phyloP scores from a whole-genome alignment of 1,140 invertebrate species.

The Branchinecta lindahli region DNA sequence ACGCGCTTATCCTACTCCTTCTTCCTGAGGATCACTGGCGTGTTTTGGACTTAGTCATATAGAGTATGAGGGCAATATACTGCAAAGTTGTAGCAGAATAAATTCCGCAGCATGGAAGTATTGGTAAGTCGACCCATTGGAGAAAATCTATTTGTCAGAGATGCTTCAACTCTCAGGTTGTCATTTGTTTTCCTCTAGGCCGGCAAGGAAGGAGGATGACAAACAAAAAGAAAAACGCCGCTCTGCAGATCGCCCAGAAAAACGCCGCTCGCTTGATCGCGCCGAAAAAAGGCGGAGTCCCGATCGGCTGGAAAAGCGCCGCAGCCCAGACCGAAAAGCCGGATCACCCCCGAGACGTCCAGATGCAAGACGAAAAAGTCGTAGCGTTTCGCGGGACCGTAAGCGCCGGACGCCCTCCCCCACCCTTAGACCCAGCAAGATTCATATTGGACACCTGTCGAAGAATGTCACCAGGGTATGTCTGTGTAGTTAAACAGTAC shows the following conservation, averaged over 20 bases:
- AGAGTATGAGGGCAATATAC: too few relatives aligned
- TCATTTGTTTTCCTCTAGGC: neutral
- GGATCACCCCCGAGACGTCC: neutral
- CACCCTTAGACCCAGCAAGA: conserved; percentile 69
- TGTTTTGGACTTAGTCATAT: too few relatives aligned
- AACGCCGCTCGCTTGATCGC: neutral
- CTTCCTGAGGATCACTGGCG: too few relatives aligned
- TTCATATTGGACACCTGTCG: conserved; percentile 80
- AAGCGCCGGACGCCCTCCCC: conserved; percentile 60
- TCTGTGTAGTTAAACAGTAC: neutral
- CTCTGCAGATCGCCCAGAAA: neutral
- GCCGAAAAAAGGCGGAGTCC: neutral
- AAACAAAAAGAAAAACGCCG: neutral
- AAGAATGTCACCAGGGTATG: conserved; percentile 61
- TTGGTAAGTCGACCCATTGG: too few relatives aligned
- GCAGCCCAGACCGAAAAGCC: neutral
- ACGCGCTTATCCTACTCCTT: too few relatives aligned
- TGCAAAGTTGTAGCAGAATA: too few relatives aligned
- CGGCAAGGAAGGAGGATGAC: neutral
- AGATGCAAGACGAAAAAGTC: conserved; percentile 29
- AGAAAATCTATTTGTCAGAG: too few relatives aligned
- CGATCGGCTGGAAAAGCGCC: neutral
- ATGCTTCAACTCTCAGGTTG: too few relatives aligned
- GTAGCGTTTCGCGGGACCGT: conserved; percentile 34
- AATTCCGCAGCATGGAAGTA: too few relatives aligned